Evolutionary conservation across 2,113 vertebrate genomes (phyloP).

Genomic region (Callionymus lyra): DNA sequence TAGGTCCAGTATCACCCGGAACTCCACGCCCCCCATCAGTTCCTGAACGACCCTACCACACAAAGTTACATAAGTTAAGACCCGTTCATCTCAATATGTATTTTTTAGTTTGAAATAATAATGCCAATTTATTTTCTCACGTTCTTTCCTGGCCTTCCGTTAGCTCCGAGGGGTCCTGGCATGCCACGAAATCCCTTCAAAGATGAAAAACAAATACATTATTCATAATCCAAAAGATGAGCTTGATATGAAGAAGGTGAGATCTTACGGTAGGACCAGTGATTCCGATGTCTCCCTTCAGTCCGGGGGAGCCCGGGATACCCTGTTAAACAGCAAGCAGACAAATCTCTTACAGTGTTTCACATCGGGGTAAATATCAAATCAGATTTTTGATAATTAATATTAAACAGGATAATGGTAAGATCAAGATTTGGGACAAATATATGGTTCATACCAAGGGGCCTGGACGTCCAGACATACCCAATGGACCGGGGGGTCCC

Average conservation of each 20-base stretch:
- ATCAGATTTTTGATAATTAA: no score
- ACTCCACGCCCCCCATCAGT: slow-evolving; percentile 79
- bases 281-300: slow-evolving; percentile 61
- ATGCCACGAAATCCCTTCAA: slow-evolving; percentile 75
- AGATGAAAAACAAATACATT: slow-evolving; percentile 7
- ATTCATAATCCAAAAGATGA: slow-evolving; percentile 7
- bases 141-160: slow-evolving; percentile 76
- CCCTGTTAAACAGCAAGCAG: slow-evolving; percentile 56
- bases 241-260: slow-evolving; percentile 1
- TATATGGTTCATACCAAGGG: slow-evolving; percentile 67
- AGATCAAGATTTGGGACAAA: no score
- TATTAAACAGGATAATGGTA: no score
- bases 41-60: slow-evolving; percentile 71
- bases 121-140: slow-evolving; percentile 55
- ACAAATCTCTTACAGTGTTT: no score
- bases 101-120: background rate
- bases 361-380: no score
- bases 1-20: slow-evolving; percentile 80
- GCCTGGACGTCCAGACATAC: slow-evolving; percentile 77
- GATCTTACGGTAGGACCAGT: slow-evolving; percentile 45
- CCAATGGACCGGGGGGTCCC: slow-evolving; percentile 76
- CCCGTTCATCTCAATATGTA: background rate
- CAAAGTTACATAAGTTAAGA: background rate
- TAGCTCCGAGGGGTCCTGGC: slow-evolving; percentile 65
- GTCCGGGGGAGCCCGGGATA: slow-evolving; percentile 45